These are phyloP conservation scores for Sanderia malayensis DNA, from an alignment of 30 jellyfish, hydroid and myxozoan species.

Conservation along the genomic window DNA sequence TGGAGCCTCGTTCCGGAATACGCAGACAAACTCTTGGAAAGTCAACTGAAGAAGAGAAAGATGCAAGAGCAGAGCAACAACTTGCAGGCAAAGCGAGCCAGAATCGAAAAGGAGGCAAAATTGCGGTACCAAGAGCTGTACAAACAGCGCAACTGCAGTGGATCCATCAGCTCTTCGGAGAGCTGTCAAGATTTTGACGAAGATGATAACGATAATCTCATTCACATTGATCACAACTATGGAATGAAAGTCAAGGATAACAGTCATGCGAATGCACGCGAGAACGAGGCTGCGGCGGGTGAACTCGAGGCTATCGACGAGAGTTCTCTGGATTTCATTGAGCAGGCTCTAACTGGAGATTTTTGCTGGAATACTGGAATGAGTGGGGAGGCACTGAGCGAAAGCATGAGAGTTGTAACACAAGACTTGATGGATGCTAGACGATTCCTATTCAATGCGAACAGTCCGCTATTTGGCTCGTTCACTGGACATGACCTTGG, in stretches of 20 bases:
- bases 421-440: slow-evolving; percentile 95
- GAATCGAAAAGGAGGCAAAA: slow-evolving; percentile 59
- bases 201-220: slow-evolving; percentile 28
- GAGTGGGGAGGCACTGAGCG: slow-evolving; percentile 67
- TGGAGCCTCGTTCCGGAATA: slow-evolving; percentile 97
- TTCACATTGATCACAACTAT: slow-evolving; percentile 56
- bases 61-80: slow-evolving; percentile 72
- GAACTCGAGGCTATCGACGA: slow-evolving; percentile 42
- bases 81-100: slow-evolving; percentile 67
- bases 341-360: slow-evolving; percentile 86
- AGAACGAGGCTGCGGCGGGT: slow-evolving; percentile 18
- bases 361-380: slow-evolving; percentile 78
- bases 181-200: slow-evolving; percentile 42
- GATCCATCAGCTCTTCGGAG: slow-evolving; percentile 55
- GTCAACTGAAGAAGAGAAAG: slow-evolving; percentile 80
- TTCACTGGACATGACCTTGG: slow-evolving; percentile 62
- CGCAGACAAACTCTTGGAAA: slow-evolving; percentile 89
- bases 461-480: slow-evolving; percentile 62
- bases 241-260: slow-evolving; percentile 44
- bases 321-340: slow-evolving; percentile 46
- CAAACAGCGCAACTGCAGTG: slow-evolving; percentile 47
- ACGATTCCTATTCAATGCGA: slow-evolving; percentile 49
- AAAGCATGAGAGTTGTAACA: slow-evolving; percentile 84
- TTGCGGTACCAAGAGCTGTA: slow-evolving; percentile 19
- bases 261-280: neutral